These are phyloP conservation scores for Chalcis sispes DNA, from an alignment of 2,888 invertebrate genomes.

Conservation along the genomic window DNA sequence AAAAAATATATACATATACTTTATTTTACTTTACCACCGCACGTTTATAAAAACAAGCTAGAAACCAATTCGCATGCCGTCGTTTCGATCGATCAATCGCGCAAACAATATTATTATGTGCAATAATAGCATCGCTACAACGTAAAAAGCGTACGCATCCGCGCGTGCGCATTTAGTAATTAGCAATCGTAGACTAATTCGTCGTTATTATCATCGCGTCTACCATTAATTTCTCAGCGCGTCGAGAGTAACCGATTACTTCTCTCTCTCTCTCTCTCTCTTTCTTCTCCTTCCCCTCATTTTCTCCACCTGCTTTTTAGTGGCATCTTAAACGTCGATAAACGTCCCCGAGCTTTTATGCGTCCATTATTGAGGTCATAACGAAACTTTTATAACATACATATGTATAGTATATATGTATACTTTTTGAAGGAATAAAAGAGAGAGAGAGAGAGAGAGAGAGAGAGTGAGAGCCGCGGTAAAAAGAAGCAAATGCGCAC, in stretches of 20 bases:
- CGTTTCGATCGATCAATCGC: too few relatives aligned
- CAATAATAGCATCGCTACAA: too few relatives aligned
- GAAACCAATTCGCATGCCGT: too few relatives aligned
- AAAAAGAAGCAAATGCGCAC: not conserved
- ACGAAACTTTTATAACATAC: not conserved
- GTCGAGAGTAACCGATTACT: not conserved
- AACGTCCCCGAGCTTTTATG: not conserved
- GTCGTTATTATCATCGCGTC: slow-evolving; percentile 4
- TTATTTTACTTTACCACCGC: too few relatives aligned
- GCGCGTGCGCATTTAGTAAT: not conserved
- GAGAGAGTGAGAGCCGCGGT: not conserved
- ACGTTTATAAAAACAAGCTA: too few relatives aligned
- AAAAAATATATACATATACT: too few relatives aligned
- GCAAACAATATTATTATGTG: too few relatives aligned
- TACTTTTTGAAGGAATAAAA: not conserved
- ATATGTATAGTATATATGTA: too few relatives aligned
- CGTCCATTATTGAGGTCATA: not conserved
- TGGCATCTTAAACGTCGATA: slow-evolving; percentile 20
- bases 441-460: not conserved
- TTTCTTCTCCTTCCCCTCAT: not conserved
- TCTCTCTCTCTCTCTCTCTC: not conserved
- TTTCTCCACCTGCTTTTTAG: not conserved
- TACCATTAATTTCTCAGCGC: slow-evolving; percentile 1
- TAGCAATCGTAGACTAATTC: slow-evolving; percentile 14
- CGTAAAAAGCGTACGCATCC: too few relatives aligned